phyloP scores from a whole-genome alignment of 2,797 vertebrate species.

The Spinus olivaceus region DNA sequence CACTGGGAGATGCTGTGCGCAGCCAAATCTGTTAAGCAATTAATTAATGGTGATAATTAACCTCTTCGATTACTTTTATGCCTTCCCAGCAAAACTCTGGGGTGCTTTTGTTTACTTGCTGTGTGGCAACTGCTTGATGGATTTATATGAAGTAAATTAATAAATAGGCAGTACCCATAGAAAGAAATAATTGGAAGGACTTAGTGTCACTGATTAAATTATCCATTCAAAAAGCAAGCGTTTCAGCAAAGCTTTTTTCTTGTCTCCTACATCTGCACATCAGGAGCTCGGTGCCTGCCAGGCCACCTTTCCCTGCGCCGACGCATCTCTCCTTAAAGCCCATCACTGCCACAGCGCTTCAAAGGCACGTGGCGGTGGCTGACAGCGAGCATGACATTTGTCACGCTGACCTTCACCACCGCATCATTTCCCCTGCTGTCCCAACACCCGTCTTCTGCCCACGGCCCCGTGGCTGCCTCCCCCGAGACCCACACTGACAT shows the following conservation, averaged over 20 bases:
- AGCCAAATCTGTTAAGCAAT: neutral
- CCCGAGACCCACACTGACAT: neutral
- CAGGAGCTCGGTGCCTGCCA: neutral
- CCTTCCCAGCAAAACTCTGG: neutral
- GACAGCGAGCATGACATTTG: neutral
- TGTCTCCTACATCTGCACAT: neutral
- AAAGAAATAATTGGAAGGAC: constrained; percentile 13
- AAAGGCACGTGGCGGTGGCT: neutral
- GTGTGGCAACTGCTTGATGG: neutral
- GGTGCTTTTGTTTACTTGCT: constrained; percentile 15
- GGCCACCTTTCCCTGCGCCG: neutral
- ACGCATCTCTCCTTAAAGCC: neutral
- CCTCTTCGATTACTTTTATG: neutral
- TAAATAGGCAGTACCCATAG: neutral
- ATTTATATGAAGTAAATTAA: neutral
- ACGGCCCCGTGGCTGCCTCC: neutral
- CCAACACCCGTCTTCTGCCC: neutral
- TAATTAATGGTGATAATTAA: constrained; percentile 16
- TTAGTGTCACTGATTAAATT: neutral
- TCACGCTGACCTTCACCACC: neutral
- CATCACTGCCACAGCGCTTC: neutral
- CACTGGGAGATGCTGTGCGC: neutral
- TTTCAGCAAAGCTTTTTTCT: neutral
- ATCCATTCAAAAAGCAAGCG: neutral
- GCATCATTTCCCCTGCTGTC: neutral